Evolutionary conservation across 2,797 vertebrate species (phyloP), one percentile per base, ranked within the genome.

Genomic region (Sarcophilus harrisii): DNA sequence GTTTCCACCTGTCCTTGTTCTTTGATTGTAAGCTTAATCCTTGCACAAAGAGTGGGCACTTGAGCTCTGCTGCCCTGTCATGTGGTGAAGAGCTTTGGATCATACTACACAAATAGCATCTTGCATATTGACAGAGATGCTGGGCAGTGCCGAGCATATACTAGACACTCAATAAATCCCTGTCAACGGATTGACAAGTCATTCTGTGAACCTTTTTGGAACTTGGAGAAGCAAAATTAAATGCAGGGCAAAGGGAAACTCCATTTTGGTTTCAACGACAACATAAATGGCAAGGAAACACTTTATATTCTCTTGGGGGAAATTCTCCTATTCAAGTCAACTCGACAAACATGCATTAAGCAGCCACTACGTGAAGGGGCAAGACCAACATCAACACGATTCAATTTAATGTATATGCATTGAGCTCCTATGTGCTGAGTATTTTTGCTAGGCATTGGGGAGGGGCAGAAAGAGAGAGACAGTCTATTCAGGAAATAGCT

Each of bases 21-120:
- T 97, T 97, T 96, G 95, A 96, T 95, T 96, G 94, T 91, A 92
- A 98, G 57, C 90, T 96, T 98, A 98, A 98, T 97, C 89, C 93
- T 96, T 59, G 95, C 97, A 98, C 49, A 97, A 96, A 0, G 0
- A 98, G 97, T 93, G 96, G 95, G 96, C 13, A 94, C 95, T 96
- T 90, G 92, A 93, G 6, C 0, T 0, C 21, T 52, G 92, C 90
- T 60, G 94, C 95, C 96, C 13, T 90, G 92, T 87, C 96, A 93
- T 94, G 94, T 81, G 91, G 60, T 91, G 91, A 57, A 24, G 93
- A 62, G 95, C 96, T 96, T 90, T 96, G 97, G 98, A 97, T 96
- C 93, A 96, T 0, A 2, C 12, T 91, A 62, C 90, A 97, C 60
- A 95, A 96, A 96, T 58, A 96, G 58, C 27, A 62, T 90, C 32